Percentiles rank a stretch among this genome's conserved stretches.
These are phyloP conservation scores for Calliphora vicina DNA, from an alignment of 1,140 invertebrate genomes.

Conservation along the genomic window DNA sequence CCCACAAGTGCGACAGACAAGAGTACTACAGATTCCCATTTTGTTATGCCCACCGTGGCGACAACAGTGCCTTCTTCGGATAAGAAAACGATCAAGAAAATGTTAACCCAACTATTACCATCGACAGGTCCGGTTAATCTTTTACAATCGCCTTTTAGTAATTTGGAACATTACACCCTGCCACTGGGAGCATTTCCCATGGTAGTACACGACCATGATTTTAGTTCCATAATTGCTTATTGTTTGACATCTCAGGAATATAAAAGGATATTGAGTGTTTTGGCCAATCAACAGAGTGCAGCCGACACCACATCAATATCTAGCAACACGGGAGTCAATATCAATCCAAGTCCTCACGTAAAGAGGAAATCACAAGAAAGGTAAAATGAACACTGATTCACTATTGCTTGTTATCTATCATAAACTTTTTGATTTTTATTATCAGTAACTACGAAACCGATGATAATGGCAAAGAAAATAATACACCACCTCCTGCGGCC, in stretches of 20 bases:
- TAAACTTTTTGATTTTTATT: too few species aligned
- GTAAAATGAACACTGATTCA: too few species aligned
- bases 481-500: background rate
- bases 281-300: constrained; percentile 25
- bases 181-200: constrained; percentile 72
- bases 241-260: constrained; percentile 79
- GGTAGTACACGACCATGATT: constrained; percentile 84
- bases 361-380: constrained; percentile 50
- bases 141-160: constrained; percentile 69
- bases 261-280: constrained; percentile 66
- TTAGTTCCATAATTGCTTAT: constrained; percentile 90
- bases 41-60: constrained; percentile 46
- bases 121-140: constrained; percentile 64
- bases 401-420: too few species aligned
- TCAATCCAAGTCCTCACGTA: constrained; percentile 50
- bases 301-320: background rate
- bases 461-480: constrained; percentile 38
- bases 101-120: constrained; percentile 74
- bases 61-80: constrained; percentile 52
- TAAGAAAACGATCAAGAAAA: constrained; percentile 75
- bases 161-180: constrained; percentile 73
- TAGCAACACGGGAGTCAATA: background rate
- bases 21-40: constrained; percentile 49
- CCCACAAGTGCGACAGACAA: constrained; percentile 40
- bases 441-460: constrained; percentile 43